phyloP scores from a whole-genome alignment of 1,140 invertebrate species.

The Zelostemma sp. region DNA sequence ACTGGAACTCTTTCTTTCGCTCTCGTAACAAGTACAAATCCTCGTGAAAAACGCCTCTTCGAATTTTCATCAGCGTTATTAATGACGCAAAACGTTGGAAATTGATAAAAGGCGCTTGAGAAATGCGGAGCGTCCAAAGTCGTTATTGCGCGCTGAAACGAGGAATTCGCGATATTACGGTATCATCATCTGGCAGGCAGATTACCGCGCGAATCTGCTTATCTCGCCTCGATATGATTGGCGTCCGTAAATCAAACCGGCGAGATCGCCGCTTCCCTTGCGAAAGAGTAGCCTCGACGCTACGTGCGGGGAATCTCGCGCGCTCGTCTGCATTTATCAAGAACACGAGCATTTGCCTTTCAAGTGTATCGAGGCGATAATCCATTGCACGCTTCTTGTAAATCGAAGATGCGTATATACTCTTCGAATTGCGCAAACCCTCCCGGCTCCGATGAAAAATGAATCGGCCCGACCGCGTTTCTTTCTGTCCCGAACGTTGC shows the following conservation, averaged over 20 bases:
- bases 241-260: conserved; percentile 46
- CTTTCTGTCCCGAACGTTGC: neutral
- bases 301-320: conserved; percentile 21
- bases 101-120: too few species aligned
- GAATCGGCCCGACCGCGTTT: conserved; percentile 3
- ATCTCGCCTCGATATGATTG: conserved; percentile 42
- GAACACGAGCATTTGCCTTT: conserved; percentile 2
- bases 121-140: too few species aligned
- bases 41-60: too few species aligned
- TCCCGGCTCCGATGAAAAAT: conserved; percentile 13
- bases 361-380: conserved; percentile 20
- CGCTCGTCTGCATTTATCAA: conserved; percentile 33
- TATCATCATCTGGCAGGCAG: conserved; percentile 17
- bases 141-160: too few species aligned
- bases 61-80: too few species aligned
- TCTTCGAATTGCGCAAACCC: conserved; percentile 17
- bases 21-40: too few species aligned
- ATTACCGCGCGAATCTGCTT: conserved; percentile 34
- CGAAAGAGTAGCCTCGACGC: conserved; percentile 31
- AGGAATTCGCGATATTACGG: conserved; percentile 20
- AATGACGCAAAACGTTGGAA: too few species aligned
- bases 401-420: conserved; percentile 20
- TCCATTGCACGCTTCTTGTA: conserved; percentile 20
- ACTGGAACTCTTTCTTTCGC: too few species aligned
- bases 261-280: conserved; percentile 25